Base-by-base conservation (phyloP, 2,797 vertebrate genomes). In the Sebastes itinus region DNA sequence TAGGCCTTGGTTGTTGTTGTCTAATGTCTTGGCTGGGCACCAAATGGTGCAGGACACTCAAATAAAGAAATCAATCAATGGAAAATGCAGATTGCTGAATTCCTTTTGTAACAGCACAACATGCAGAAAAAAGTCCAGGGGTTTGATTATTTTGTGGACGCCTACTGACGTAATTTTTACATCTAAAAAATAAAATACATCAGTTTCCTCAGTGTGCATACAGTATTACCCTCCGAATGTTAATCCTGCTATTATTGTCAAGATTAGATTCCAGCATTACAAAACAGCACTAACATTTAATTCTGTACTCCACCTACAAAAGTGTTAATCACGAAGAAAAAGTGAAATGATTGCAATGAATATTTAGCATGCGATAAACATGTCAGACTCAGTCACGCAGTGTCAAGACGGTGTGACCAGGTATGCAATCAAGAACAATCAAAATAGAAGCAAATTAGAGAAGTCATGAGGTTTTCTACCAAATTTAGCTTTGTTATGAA, bases 331-430 rank as follows among this genome's bases (percentile, higher is more conserved):
- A 38, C 1, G 4, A 64, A 68, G 5, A 72, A 54, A 52, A 72
- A 14, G 66, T 54, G 18, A 72, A 81, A 84, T 64, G 58, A 69
- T 64, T 78, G 61, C 59, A 46, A 62, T 78, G 62, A 85, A 85
- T 87, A 80, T 73, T 73, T 12, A 68, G 32, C 10, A 22, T 42
- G 16, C 3, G 12, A 22, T 7, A 76, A 71, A 64, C 20, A 61
- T 23, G 62, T 71, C 59, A 72, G 72, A 32, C 66, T 78, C 30
- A 27, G 77, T 77, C 78, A 67, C 2, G 5, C 22, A 22, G 38
- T 28, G 67, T 33, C 8, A 75, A 38, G 9, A 30, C 18, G 56
- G 63, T 49, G 58, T 58, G 25, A 78, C 32, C 20, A 70, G 20
- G 8, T 2, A 16, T 35, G 55, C 49, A 79, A 90, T 84, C 46